Base-by-base conservation (phyloP, 2,888 invertebrate genomes). In the Lutraria lutraria region DNA sequence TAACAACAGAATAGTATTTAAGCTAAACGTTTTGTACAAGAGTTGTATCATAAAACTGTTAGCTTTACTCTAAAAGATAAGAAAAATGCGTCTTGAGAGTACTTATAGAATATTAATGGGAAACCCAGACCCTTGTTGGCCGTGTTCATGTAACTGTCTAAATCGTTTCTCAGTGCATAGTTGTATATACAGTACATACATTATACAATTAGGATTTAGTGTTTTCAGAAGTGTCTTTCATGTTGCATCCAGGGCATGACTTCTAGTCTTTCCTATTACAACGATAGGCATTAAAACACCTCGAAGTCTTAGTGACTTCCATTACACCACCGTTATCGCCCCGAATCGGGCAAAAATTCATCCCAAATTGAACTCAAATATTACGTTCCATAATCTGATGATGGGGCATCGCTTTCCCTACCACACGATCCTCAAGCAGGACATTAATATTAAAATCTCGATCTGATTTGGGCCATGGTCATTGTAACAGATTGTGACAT, bases 21-120 rank as follows among this genome's bases (percentile, higher is more conserved):
- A 13, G 25, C 25, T 68, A n/a, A 68, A 68, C 63, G 63, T n/a
- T n/a, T 68, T 25, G n/a, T 68, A 68, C 63, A 68, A n/a, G 63
- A 76, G 16, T 10, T 13, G 29, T 31, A 76, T 16, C 34, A 31
- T 76, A 76, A 76, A 76, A 76, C 76, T 0, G 34, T 76, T 76
- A 25, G 63, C 2, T 63, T 25, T 25, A 63, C 63, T 63, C n/a
- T 63, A 21, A 76, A 76, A 76, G 76, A 76, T 16, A 31, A 31
- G 31, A 72, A 34, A 25, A 34, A 76, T 31, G 76, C 29, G 34
- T 34, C 25, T 34, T 19, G 76, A 34, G 76, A 76, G n/a, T 31
- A 15, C 10, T 34, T 76, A n/a, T 19, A 16, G 19, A 76, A 76
- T 76, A 34, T 76, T 76, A 34, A 76, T 76, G 13, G 15, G 0